Conservation (phyloP, 2,888 invertebrate genomes). For the Cryptus viduatorius region DNA sequence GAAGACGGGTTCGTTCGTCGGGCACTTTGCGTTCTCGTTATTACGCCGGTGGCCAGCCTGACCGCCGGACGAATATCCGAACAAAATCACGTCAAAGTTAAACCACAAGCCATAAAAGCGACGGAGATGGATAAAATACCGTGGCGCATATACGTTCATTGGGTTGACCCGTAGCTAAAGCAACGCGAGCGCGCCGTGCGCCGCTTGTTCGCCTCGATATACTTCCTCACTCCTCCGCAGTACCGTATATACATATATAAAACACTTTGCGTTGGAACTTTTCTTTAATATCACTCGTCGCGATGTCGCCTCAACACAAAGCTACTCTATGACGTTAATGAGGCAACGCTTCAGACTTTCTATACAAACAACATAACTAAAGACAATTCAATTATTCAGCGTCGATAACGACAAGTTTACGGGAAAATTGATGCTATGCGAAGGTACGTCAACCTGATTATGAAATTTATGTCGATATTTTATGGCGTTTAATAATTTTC, state of each 20-base stretch:
- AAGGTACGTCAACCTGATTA: constrained; percentile 18
- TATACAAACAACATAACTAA: constrained; percentile 50
- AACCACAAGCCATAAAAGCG: constrained; percentile 34
- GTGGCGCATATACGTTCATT: neutral
- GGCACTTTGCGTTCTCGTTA: constrained; percentile 61
- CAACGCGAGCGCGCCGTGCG: neutral
- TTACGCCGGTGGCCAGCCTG: constrained; percentile 20
- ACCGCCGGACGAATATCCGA: constrained; percentile 19
- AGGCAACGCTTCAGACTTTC: constrained; percentile 42
- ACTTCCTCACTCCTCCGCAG: constrained; percentile 5
- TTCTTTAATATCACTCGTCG: neutral
- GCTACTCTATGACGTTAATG: constrained; percentile 52
- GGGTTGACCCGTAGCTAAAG: neutral
- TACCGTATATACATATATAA: neutral
- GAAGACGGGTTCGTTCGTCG: constrained; percentile 51
- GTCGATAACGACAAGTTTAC: constrained; percentile 54
- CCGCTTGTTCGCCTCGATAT: neutral
- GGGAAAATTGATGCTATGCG: constrained; percentile 48
- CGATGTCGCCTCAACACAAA: neutral
- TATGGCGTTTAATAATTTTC: constrained; percentile 6
- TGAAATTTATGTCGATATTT: constrained; percentile 44
- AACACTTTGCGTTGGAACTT: neutral
- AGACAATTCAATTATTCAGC: constrained; percentile 64
- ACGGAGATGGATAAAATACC: constrained; percentile 1
- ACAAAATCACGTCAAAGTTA: constrained; percentile 41